Evolutionary conservation across 2,888 invertebrate genomes (phyloP), one percentile per base, ranked within the genome.

Genomic region (Dioctria rufipes): DNA sequence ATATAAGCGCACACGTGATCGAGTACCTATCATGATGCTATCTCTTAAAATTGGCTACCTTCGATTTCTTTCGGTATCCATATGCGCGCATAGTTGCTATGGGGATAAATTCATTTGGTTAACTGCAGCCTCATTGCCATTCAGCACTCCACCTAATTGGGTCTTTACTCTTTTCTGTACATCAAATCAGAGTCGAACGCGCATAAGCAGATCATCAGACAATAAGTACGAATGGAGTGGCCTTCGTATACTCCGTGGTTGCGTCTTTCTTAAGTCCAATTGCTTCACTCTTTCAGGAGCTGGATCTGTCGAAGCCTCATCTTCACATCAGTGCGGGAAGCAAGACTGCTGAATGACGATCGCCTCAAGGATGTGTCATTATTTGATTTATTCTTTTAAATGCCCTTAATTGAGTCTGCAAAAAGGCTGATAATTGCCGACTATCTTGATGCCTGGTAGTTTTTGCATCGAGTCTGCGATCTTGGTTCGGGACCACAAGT

Each of bases 331-430:
- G 39, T 25, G 25, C 25, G 25, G 39, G 49, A 9, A 39, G 42
- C n/a, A 9, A 42, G 42, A 40, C 81, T 82, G 83, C 81, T 83
- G 82, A 82, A 84, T 83, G 84, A 83, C 83, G 80, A 83, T 83
- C 80, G 84, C 84, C 84, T 82, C 81, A 82, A 84, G 84, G 84
- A 84, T 83, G 83, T 84, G 84, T 83, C 84, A 83, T 84, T 84
- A 83, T 84, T 83, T 84, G 84, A 84, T 84, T 84, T 84, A 84
- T 84, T 83, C 82, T 83, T 83, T 83, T 83, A 84, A 84, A 84
- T 84, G 83, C 83, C 81, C 83, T 84, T 84, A 84, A 84, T 84
- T 84, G 83, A 84, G 84, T 84, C 84, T 82, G 60, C 58, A 73
- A 73, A 73, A 73, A 73, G 73, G 58, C 73, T 73, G 73, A 73